Evolutionary conservation across 1,140 invertebrate genomes (phyloP).

Genomic region (Gerris buenoi): DNA sequence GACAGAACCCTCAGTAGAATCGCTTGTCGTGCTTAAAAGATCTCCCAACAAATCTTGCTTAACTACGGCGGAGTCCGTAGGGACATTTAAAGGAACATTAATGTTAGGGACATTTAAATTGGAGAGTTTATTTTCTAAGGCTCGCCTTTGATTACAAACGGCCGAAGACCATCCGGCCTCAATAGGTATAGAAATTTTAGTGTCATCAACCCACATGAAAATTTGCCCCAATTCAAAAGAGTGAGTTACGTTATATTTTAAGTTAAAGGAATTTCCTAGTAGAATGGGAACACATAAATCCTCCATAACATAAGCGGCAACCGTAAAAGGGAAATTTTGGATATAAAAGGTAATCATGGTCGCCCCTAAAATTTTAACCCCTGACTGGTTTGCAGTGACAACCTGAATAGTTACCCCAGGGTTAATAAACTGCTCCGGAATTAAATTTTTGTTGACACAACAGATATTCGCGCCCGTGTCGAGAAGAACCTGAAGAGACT

Average conservation of each 20-base stretch:
- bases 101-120: too few relatives aligned
- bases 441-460: not conserved
- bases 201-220: not conserved
- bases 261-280: not conserved
- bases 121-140: too few relatives aligned
- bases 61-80: not conserved
- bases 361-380: not conserved
- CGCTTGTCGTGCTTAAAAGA: not conserved
- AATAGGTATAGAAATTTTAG: not conserved
- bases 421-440: not conserved
- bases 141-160: not conserved
- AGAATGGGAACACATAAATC: not conserved
- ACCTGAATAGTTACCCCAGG: not conserved
- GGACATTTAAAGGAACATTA: not conserved
- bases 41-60: not conserved
- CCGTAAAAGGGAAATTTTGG: not conserved
- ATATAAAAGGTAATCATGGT: not conserved
- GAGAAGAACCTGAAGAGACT: not conserved
- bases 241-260: not conserved
- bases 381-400: not conserved
- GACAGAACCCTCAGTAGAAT: not conserved
- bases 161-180: not conserved
- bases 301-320: not conserved
- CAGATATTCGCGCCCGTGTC: not conserved
- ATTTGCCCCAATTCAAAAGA: not conserved